These are phyloP conservation scores for Amblyteles armatorius DNA, from an alignment of 2,888 invertebrate species.

Conservation along the genomic window DNA sequence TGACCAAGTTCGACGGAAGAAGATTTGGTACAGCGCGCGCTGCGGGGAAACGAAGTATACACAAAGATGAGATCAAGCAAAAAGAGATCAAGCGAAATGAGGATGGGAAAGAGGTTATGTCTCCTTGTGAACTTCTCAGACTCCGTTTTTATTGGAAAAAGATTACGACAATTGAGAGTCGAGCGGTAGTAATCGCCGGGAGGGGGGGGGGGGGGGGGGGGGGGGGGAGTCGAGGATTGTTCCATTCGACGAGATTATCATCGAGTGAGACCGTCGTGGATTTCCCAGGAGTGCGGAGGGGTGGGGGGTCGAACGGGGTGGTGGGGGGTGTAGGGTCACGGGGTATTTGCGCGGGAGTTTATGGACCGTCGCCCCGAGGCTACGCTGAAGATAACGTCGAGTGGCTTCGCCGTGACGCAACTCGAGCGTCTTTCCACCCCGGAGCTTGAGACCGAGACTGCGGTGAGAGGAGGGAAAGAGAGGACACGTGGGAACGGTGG, in stretches of 20 bases:
- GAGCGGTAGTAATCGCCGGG: slow-evolving; percentile 2
- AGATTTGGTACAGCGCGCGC: too few species aligned
- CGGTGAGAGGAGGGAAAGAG: not conserved
- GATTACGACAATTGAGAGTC: slow-evolving; percentile 47
- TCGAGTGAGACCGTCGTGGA: slow-evolving; percentile 53
- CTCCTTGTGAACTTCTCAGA: slow-evolving; percentile 3
- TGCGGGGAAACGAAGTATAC: too few species aligned
- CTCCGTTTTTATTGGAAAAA: slow-evolving; percentile 42
- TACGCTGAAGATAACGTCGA: slow-evolving; percentile 43
- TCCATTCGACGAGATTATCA: slow-evolving; percentile 54
- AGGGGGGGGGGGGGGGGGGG: not conserved
- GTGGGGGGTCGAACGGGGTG: slow-evolving; percentile 7
- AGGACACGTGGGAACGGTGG: not conserved
- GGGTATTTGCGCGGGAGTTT: slow-evolving; percentile 46
- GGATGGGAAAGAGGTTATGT: not conserved
- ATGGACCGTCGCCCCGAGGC: slow-evolving; percentile 36
- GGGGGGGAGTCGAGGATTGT: slow-evolving; percentile 22
- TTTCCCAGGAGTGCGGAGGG: slow-evolving; percentile 11
- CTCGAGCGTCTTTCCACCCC: slow-evolving; percentile 49
- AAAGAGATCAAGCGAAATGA: slow-evolving; percentile 4
- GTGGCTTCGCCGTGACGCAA: slow-evolving; percentile 50
- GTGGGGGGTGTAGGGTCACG: slow-evolving; percentile 15
- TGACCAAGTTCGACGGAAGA: too few species aligned
- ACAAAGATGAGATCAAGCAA: too few species aligned
- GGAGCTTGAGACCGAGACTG: slow-evolving; percentile 16